phyloP scores from a whole-genome alignment of 2,797 vertebrate genomes.

The Perodicticus potto region DNA sequence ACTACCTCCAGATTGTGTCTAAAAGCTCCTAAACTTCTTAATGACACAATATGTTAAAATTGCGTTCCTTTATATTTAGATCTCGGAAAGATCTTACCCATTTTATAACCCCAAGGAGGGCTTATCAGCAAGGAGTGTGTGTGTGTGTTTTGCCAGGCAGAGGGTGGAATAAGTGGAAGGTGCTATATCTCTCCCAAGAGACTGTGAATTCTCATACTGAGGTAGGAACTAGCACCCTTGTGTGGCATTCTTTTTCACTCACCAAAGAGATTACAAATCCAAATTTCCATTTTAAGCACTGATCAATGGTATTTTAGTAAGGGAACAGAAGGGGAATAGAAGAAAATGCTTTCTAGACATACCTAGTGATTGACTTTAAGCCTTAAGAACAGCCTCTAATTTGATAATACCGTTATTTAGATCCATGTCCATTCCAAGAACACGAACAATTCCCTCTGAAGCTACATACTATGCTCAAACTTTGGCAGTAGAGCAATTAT shows the following conservation, averaged over 20 bases:
- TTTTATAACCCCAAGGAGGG: constrained; percentile 82
- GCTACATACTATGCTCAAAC: constrained; percentile 1
- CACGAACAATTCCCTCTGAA: constrained; percentile 2
- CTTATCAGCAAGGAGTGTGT: constrained; percentile 48
- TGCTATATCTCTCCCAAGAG: not conserved
- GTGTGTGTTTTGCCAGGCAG: not conserved
- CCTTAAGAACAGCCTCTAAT: constrained; percentile 53
- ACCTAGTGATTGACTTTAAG: constrained; percentile 39
- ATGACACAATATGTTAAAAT: constrained; percentile 90
- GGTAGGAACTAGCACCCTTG: not conserved
- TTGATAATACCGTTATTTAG: constrained; percentile 15
- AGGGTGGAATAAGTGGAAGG: not conserved
- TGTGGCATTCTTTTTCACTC: constrained; percentile 13
- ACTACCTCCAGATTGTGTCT: constrained; percentile 88
- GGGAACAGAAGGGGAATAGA: not conserved
- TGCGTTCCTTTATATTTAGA: constrained; percentile 88
- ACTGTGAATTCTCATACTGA: constrained; percentile 38
- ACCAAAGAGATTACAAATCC: not conserved
- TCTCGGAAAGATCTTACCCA: constrained; percentile 85
- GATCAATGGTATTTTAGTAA: constrained; percentile 26
- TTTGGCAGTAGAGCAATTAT: not conserved
- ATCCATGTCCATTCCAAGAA: constrained; percentile 6
- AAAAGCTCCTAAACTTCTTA: constrained; percentile 91
- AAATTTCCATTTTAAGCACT: constrained; percentile 26
- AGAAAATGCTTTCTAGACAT: constrained; percentile 10